These are phyloP conservation scores for Anastrepha ludens DNA, from an alignment of 1,140 invertebrate genomes.

Conservation along the genomic window DNA sequence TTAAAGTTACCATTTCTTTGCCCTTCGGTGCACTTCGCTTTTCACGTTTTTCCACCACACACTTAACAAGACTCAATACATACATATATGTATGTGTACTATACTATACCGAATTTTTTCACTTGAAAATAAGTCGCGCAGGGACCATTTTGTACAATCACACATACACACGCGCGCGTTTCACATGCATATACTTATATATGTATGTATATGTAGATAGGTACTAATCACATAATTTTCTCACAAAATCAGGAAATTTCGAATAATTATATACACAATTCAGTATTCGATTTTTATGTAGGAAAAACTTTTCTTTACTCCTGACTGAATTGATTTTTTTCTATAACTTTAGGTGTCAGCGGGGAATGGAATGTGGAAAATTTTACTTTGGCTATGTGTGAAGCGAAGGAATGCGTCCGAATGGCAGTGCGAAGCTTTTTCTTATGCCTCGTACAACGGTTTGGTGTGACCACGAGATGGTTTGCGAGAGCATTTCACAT, in stretches of 20 bases:
- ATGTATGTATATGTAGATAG: too few species aligned
- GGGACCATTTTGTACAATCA: not conserved
- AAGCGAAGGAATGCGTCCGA: conserved; percentile 63
- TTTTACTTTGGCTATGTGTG: conserved; percentile 64
- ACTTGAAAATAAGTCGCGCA: not conserved
- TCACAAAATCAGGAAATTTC: conserved; percentile 30
- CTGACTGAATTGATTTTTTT: conserved; percentile 55
- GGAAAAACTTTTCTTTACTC: conserved; percentile 42
- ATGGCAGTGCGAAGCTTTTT: conserved; percentile 70
- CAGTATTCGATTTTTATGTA: not conserved
- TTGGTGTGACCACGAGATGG: conserved; percentile 12
- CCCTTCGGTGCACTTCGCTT: not conserved
- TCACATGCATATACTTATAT: not conserved
- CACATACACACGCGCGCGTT: not conserved
- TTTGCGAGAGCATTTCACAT: conserved; percentile 47
- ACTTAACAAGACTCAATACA: not conserved
- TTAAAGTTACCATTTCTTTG: not conserved
- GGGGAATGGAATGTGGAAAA: conserved; percentile 25
- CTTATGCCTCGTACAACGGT: conserved; percentile 60
- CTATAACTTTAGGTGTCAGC: conserved; percentile 54
- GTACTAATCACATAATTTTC: not conserved
- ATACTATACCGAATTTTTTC: not conserved
- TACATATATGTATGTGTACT: not conserved
- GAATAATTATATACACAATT: not conserved
- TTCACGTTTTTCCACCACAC: not conserved